Percentiles rank a stretch among this genome's conserved stretches.
Conservation (phyloP, 1,140 invertebrate genomes). For the Tribolium castaneum region DNA sequence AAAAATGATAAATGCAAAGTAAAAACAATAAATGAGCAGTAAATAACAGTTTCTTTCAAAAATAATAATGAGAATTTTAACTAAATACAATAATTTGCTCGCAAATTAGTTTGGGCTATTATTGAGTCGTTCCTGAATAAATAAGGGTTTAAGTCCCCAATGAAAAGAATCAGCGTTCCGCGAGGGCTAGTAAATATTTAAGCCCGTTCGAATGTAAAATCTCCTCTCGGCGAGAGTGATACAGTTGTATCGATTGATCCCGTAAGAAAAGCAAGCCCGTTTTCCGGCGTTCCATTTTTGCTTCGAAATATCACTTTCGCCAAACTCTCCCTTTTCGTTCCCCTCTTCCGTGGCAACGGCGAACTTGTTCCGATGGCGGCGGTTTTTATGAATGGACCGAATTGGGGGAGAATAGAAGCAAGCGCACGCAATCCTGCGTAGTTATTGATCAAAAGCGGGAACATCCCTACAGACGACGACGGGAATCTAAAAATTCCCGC, state of each 20-base stretch:
- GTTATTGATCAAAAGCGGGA: constrained; percentile 26
- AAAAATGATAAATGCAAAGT: no score
- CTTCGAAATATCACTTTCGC: background rate
- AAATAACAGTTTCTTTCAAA: no score
- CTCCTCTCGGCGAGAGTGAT: background rate
- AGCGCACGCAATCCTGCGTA: constrained; percentile 26
- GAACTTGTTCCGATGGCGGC: constrained; percentile 1
- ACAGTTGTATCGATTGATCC: background rate
- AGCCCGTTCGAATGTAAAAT: no score
- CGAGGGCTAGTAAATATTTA: no score
- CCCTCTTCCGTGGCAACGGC: constrained; percentile 20
- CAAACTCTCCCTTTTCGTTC: background rate
- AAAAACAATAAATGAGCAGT: no score
- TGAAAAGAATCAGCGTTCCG: no score
- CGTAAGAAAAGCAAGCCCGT: background rate
- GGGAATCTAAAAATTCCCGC: constrained; percentile 25
- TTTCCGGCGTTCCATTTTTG: background rate
- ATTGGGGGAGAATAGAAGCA: constrained; percentile 6
- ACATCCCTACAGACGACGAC: background rate
- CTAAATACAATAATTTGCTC: no score
- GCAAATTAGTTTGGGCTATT: no score
- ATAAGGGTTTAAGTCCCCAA: no score
- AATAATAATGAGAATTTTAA: no score
- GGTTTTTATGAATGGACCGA: constrained; percentile 30
- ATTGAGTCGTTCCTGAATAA: no score